These are phyloP conservation scores for Hirudinaria manillensis DNA, from an alignment of 2,888 invertebrate genomes.

Conservation along the genomic window DNA sequence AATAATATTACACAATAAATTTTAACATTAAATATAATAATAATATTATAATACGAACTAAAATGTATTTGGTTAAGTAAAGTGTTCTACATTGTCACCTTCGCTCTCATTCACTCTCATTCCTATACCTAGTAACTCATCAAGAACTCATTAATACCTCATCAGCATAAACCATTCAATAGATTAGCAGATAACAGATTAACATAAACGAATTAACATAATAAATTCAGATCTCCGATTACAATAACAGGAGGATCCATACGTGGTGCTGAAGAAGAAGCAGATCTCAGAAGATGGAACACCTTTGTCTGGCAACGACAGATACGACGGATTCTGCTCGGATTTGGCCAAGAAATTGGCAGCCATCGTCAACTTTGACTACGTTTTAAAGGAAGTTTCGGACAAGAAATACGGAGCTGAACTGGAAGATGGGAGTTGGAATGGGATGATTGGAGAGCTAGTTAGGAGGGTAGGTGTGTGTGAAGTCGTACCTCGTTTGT, in stretches of 20 bases:
- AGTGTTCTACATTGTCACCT: too few relatives aligned
- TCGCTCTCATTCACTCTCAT: background rate
- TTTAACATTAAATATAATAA: too few relatives aligned
- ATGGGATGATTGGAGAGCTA: constrained; percentile 54
- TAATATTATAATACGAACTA: too few relatives aligned
- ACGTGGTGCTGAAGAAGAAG: constrained; percentile 45
- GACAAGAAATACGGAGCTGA: constrained; percentile 41
- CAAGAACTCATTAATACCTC: background rate
- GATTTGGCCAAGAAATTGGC: constrained; percentile 54
- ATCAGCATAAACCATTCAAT: too few relatives aligned
- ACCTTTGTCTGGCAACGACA: constrained; percentile 74
- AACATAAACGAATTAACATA: too few relatives aligned
- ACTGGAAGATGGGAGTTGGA: constrained; percentile 48
- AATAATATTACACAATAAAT: too few relatives aligned
- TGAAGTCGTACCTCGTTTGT: background rate
- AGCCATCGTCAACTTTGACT: constrained; percentile 51
- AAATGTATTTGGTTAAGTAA: too few relatives aligned
- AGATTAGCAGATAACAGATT: too few relatives aligned
- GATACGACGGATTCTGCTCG: constrained; percentile 58
- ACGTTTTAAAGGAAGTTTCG: constrained; percentile 41
- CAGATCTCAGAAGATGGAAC: constrained; percentile 42
- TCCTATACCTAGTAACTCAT: background rate
- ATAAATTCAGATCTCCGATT: too few relatives aligned
- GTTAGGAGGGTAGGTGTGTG: constrained; percentile 45
- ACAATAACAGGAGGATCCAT: constrained; percentile 45